Evolutionary conservation across 2,797 vertebrate species (phyloP).

Genomic region (Zenarchopterus dispar): DNA sequence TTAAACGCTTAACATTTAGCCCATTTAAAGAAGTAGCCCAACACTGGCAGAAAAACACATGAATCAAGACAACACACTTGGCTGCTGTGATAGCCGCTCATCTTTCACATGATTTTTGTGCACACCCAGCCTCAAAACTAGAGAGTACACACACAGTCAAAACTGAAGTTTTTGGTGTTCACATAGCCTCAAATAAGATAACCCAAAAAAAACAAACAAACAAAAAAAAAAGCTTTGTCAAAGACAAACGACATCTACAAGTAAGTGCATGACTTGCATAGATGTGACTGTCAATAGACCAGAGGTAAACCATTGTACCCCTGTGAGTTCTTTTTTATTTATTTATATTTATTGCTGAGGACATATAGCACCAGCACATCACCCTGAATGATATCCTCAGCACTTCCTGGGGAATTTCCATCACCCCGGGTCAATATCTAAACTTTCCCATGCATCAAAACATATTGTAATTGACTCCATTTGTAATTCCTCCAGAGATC

Average conservation of each 20-base stretch:
- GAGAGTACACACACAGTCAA: not conserved
- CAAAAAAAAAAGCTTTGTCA: constrained; percentile 25
- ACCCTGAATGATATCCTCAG: constrained; percentile 70
- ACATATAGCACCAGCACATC: constrained; percentile 55
- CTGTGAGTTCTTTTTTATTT: constrained; percentile 41
- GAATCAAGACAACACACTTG: constrained; percentile 13
- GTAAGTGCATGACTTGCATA: constrained; percentile 43
- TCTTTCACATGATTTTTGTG: not conserved
- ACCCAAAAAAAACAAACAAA: constrained; percentile 30
- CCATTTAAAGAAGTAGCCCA: no score
- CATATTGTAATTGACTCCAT: constrained; percentile 83
- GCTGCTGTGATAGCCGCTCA: constrained; percentile 37
- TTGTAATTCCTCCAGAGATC: constrained; percentile 81
- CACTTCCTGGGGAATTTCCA: constrained; percentile 74
- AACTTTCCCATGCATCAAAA: constrained; percentile 81
- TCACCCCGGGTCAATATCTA: constrained; percentile 80
- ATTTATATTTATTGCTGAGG: constrained; percentile 53
- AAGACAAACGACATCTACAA: constrained; percentile 47
- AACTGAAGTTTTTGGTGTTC: constrained; percentile 15
- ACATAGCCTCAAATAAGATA: constrained; percentile 15
- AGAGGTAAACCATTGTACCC: constrained; percentile 45
- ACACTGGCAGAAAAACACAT: not conserved
- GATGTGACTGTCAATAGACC: constrained; percentile 36
- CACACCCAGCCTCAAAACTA: not conserved
- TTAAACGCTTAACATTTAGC: no score